phyloP scores from a whole-genome alignment of 2,113 vertebrate species.

The Marmota flaviventris region DNA sequence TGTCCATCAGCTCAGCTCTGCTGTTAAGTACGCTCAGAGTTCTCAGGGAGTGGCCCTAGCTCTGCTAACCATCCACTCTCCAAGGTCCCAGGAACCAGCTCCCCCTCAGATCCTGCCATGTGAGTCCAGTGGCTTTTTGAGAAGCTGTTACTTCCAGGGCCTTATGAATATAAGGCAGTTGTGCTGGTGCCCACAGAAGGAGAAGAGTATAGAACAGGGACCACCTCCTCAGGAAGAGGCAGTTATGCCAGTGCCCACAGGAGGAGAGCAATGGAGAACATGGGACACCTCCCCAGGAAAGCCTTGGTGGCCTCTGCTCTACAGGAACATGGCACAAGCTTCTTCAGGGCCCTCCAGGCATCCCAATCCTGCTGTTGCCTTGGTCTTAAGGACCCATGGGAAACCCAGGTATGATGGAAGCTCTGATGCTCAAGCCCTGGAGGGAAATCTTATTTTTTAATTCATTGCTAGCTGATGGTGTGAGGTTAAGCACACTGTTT shows the following conservation, averaged over 20 bases:
- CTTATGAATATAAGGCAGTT: too few relatives aligned
- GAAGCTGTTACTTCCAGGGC: background rate
- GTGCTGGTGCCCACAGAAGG: too few relatives aligned
- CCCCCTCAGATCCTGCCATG: background rate
- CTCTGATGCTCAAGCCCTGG: background rate
- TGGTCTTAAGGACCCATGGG: background rate
- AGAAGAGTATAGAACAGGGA: too few relatives aligned
- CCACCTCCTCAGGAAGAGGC: background rate
- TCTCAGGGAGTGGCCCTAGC: too few relatives aligned
- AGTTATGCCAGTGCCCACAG: too few relatives aligned
- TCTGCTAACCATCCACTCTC: background rate
- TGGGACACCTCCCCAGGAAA: fast-evolving
- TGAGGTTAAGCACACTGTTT: background rate
- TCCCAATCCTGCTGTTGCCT: background rate
- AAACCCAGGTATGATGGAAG: too few relatives aligned
- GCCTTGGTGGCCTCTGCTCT: background rate
- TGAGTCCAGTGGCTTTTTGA: background rate
- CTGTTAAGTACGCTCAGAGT: background rate
- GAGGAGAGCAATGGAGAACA: background rate
- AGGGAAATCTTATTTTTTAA: background rate
- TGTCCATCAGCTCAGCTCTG: background rate
- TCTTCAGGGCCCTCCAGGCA: too few relatives aligned
- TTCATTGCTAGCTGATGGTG: background rate
- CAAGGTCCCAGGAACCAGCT: background rate
- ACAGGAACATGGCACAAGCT: background rate